Percentiles rank a stretch among this genome's conserved stretches.
Evolutionary conservation across 2,113 vertebrate species (phyloP).

Genomic region (Chlamydotis undulata): DNA sequence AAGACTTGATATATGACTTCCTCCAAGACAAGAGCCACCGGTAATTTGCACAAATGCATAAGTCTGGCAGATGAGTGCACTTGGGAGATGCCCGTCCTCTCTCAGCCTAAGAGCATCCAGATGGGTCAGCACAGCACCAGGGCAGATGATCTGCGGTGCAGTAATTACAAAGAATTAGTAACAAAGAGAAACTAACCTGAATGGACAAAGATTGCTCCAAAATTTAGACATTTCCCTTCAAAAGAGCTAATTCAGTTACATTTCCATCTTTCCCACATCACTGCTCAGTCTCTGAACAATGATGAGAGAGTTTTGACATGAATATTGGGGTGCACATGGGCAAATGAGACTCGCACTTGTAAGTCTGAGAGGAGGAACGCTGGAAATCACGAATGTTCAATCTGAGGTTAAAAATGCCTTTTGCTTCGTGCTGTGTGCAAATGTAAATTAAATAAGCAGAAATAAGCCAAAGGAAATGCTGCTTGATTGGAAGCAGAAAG

Average conservation of each 20-base stretch:
- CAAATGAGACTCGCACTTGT: not conserved
- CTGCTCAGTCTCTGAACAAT: not conserved
- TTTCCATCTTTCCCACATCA: not conserved
- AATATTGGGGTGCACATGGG: not conserved
- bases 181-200: not conserved
- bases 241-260: not conserved
- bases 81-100: not conserved
- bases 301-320: not conserved
- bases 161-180: not conserved
- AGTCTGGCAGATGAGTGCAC: not conserved
- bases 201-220: not conserved
- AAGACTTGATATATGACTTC: not conserved
- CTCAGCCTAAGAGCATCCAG: not conserved
- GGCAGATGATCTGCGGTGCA: not conserved
- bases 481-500: not conserved
- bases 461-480: not conserved
- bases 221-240: not conserved
- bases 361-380: not conserved
- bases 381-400: not conserved
- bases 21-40: not conserved
- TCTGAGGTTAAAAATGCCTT: constrained; percentile 1
- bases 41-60: not conserved
- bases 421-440: not conserved
- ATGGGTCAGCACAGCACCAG: not conserved
- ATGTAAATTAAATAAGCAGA: constrained; percentile 31